Evolutionary conservation across 2,797 vertebrate genomes (phyloP), one percentile per base, ranked within the genome.

Genomic region (Dermochelys coriacea): DNA sequence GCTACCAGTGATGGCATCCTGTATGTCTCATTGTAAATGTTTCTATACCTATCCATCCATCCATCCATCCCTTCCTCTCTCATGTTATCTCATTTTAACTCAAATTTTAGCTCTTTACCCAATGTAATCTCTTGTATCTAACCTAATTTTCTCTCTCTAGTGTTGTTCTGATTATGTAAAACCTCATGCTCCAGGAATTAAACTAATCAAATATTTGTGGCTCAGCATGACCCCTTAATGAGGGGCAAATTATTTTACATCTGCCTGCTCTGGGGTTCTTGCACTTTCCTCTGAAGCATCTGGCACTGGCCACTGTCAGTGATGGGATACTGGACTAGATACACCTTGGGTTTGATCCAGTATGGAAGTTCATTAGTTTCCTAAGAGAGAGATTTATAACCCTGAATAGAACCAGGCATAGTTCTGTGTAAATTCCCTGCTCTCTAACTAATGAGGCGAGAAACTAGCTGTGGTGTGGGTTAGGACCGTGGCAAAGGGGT

Each of bases 1-100:
- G 87, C 93, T 96, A 97, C 91, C 90, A 92, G 87, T 79, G 78
- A 37, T 84, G 82, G 45, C 84, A 93, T 94, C 59, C 80, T 78
- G 8, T 61, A 87, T 45, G 79, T 74, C 1, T 1, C 54, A 57
- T 34, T 57, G 75, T 25, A 29, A 45, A 49, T 75, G 25, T 75
- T 16, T 41, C 45, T 45, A 45, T 45, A 74, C 27, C 45, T 12
- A 27, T 75, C 74, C 41, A 71, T 71, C 68, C 59, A 71, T 71
- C 68, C 59, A 68, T 19, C 34, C 19, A 11, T 68, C 64, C 15
- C 61, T 34, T 14, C 61, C 34, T 68, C 19, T 37, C 64, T 37
- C 8, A 21, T 23, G 4, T 9, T 7, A n/a, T 64, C 16, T 64
- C 31, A n/a, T 64, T 68, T 37, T 68, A 68, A 37, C 18, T 21